A percentile compares a stretch with the other conserved stretches of the same genome.
Evolutionary conservation across 1,140 invertebrate species (phyloP).

Genomic region (Zaprionus davidi): DNA sequence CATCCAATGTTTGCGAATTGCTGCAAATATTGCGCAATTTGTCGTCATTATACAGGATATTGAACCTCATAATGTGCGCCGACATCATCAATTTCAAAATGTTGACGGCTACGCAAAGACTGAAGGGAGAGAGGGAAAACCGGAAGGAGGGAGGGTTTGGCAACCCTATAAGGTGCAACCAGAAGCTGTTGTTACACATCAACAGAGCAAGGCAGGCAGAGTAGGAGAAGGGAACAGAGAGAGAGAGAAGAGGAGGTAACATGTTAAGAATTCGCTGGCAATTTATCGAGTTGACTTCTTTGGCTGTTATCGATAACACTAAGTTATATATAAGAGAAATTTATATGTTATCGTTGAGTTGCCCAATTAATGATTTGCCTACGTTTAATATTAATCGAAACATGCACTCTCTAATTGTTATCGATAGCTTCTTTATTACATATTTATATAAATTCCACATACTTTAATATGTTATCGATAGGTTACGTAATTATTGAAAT

Average conservation of each 20-base stretch:
- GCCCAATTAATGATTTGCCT: no score
- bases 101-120: constrained; percentile 41
- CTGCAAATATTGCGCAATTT: constrained; percentile 80
- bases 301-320: not conserved
- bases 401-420: no score
- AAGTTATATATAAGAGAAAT: no score
- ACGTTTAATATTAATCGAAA: no score
- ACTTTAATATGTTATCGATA: no score
- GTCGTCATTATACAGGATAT: constrained; percentile 82
- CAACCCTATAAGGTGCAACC: not conserved
- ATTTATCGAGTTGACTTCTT: not conserved
- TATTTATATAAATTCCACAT: no score
- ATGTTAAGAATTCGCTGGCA: not conserved
- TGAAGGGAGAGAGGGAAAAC: not conserved
- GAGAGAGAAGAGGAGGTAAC: no score
- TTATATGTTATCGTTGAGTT: no score
- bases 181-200: not conserved
- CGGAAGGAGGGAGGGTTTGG: not conserved
- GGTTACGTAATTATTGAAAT: no score
- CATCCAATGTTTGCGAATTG: constrained; percentile 41
- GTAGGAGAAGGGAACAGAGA: no score
- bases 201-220: not conserved
- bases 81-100: constrained; percentile 78
- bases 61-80: constrained; percentile 78
- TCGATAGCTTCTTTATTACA: no score